Conservation (phyloP, 2,888 invertebrate genomes). For the Hemistola chrysoprasaria region DNA sequence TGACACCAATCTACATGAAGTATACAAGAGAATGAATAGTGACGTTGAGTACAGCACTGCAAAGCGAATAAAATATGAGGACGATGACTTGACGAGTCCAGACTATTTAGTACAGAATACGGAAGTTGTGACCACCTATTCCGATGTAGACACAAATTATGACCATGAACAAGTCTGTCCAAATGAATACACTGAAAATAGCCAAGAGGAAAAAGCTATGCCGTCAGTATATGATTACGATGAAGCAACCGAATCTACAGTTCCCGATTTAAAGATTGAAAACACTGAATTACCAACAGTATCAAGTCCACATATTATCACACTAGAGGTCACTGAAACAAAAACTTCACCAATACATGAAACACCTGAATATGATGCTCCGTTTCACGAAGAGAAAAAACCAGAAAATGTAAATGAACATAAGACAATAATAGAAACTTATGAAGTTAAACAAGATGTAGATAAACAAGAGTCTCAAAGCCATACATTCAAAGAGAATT, state of each 20-base stretch:
- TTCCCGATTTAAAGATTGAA: conserved; percentile 67
- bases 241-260: conserved; percentile 64
- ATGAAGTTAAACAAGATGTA: conserved; percentile 46
- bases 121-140: conserved; percentile 44
- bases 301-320: conserved; percentile 21
- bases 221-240: conserved; percentile 69
- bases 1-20: conserved; percentile 51
- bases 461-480: conserved; percentile 40
- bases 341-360: conserved; percentile 28
- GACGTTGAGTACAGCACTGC: conserved; percentile 53
- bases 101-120: conserved; percentile 44
- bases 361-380: conserved; percentile 26
- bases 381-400: conserved; percentile 23
- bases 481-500: conserved; percentile 39
- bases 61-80: conserved; percentile 67
- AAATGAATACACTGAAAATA: conserved; percentile 53
- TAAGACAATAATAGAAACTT: conserved; percentile 42
- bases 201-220: conserved; percentile 68
- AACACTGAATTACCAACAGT: conserved; percentile 40
- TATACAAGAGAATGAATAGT: conserved; percentile 64
- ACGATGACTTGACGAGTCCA: conserved; percentile 43
- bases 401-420: conserved; percentile 29
- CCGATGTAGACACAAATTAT: conserved; percentile 57
- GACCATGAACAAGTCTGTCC: conserved; percentile 54
- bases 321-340: conserved; percentile 23